phyloP scores from a whole-genome alignment of 2,113 vertebrate genomes.

The Ailurus styani region DNA sequence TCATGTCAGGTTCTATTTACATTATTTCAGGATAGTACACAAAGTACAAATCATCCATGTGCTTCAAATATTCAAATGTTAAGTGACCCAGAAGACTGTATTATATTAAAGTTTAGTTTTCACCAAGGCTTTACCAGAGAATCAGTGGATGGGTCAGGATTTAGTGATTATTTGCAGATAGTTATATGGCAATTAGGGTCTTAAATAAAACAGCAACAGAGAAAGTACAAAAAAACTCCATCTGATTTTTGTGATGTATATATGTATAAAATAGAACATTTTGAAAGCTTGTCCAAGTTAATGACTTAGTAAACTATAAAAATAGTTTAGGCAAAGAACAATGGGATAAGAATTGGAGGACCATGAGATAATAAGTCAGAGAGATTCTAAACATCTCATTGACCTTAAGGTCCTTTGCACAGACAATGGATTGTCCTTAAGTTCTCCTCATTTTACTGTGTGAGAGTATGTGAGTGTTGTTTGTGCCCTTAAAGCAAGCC shows the following conservation, averaged over 20 bases:
- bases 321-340: neutral
- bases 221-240: neutral
- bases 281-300: neutral
- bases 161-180: neutral
- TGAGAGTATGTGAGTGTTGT: neutral
- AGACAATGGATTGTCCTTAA: neutral
- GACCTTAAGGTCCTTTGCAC: neutral
- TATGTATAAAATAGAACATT: neutral
- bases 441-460: neutral
- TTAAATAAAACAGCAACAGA: neutral
- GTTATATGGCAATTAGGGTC: neutral
- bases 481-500: neutral
- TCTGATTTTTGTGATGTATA: neutral
- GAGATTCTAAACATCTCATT: neutral
- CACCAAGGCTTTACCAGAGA: neutral
- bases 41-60: neutral
- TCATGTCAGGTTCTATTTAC: neutral
- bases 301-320: neutral
- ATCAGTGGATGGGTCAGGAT: neutral
- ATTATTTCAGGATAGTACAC: neutral
- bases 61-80: neutral
- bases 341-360: neutral
- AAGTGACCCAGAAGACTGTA: neutral
- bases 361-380: neutral
- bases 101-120: neutral